Percentiles rank a stretch among this genome's conserved stretches.
Evolutionary conservation across 2,113 vertebrate species (phyloP).

Genomic region (Formicarius rufipectus): DNA sequence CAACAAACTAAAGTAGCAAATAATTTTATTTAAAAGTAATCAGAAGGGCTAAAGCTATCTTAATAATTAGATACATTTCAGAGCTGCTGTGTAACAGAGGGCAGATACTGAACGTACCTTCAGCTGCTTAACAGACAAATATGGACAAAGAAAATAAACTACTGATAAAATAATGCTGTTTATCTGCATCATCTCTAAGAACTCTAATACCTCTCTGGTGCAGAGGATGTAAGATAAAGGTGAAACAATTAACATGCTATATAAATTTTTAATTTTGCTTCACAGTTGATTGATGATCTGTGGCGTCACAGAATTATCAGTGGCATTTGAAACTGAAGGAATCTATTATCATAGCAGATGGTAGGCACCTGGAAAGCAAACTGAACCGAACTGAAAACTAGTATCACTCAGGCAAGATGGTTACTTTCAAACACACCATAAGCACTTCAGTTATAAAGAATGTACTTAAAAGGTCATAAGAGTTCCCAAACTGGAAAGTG

Average conservation of each 20-base stretch:
- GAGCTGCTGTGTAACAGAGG: background rate
- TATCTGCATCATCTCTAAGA: background rate
- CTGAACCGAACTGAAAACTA: background rate
- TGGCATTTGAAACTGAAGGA: constrained; percentile 44
- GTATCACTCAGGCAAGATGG: background rate
- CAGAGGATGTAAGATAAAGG: background rate
- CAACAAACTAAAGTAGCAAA: background rate
- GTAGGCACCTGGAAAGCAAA: background rate
- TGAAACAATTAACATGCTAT: constrained; percentile 17
- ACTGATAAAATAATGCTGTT: background rate
- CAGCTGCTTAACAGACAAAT: background rate
- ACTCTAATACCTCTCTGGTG: background rate
- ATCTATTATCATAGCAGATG: constrained; percentile 40
- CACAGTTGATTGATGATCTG: constrained; percentile 21
- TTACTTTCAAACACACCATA: background rate
- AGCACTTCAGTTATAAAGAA: background rate
- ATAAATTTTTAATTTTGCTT: constrained; percentile 66
- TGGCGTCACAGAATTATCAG: constrained; percentile 16
- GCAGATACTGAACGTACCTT: background rate
- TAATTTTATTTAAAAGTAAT: background rate
- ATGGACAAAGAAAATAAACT: background rate
- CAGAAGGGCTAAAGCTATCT: background rate
- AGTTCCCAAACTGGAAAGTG: background rate
- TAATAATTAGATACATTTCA: background rate
- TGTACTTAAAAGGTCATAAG: background rate